A percentile compares a stretch with the other conserved stretches of the same genome.
Conservation (phyloP, 2,888 invertebrate species). For the Nasonia oneida region DNA sequence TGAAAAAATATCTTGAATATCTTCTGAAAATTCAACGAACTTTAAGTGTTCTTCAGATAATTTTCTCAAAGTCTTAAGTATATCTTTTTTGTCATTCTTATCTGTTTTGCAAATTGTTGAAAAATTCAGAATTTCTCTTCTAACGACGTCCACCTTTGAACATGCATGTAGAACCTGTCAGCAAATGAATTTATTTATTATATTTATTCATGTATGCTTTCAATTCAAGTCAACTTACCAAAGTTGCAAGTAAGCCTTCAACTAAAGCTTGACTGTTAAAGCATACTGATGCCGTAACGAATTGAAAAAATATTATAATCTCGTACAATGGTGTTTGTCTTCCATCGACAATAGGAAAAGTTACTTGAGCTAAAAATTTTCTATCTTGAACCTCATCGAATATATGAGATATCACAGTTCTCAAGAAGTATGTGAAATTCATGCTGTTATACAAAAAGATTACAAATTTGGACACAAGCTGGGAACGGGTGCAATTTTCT, state of each 20-base stretch:
- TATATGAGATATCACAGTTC: constrained; percentile 46
- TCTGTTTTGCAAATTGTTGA: not conserved
- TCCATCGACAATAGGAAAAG: constrained; percentile 61
- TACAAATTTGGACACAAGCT: constrained; percentile 43
- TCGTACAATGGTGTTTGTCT: constrained; percentile 61
- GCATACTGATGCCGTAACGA: constrained; percentile 55
- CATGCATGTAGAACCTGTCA: constrained; percentile 50
- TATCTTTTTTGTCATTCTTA: not conserved
- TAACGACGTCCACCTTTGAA: constrained; percentile 45
- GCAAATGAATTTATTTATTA: not conserved
- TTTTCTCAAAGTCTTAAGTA: constrained; percentile 6
- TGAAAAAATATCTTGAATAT: constrained; percentile 65
- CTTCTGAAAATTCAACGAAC: constrained; percentile 62
- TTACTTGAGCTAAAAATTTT: constrained; percentile 59
- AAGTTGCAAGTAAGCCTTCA: constrained; percentile 56
- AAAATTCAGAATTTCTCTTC: constrained; percentile 43
- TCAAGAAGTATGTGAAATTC: constrained; percentile 52
- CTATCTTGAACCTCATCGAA: constrained; percentile 51
- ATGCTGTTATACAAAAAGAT: constrained; percentile 50
- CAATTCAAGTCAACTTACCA: constrained; percentile 47
- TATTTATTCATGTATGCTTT: not conserved
- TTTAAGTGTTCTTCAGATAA: constrained; percentile 59
- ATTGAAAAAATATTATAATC: constrained; percentile 50
- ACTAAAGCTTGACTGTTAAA: constrained; percentile 54
- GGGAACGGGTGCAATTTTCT: constrained; percentile 41